These are phyloP conservation scores for Myodes glareolus DNA, from an alignment of 2,113 vertebrate species.

Conservation along the genomic window DNA sequence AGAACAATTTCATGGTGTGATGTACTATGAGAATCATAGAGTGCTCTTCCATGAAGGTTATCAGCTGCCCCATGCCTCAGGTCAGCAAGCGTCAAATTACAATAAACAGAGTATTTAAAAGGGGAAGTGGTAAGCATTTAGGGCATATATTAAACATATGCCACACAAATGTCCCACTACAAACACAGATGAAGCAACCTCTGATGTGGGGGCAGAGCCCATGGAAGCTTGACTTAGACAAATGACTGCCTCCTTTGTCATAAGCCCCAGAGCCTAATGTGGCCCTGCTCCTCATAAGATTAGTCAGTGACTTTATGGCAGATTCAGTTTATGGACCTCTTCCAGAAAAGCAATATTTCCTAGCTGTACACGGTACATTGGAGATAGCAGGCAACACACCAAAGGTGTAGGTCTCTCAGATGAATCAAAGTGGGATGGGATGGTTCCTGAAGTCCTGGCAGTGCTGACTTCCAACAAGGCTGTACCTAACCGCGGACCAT, in stretches of 20 bases:
- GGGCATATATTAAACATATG: background rate
- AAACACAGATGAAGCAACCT: background rate
- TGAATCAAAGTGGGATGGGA: background rate
- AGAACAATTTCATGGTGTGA: background rate
- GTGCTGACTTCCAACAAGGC: background rate
- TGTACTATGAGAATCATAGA: background rate
- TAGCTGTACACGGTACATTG: background rate
- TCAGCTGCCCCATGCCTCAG: no score
- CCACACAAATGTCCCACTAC: background rate
- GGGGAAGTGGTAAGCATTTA: background rate
- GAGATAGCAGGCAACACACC: background rate
- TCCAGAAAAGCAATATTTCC: background rate
- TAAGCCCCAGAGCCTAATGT: background rate
- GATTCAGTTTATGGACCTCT: fast-evolving
- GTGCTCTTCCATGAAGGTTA: background rate
- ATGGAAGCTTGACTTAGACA: no score
- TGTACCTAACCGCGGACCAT: background rate
- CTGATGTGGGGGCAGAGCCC: background rate
- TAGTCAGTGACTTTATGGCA: background rate
- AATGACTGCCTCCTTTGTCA: background rate
- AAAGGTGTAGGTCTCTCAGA: background rate
- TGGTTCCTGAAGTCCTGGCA: background rate
- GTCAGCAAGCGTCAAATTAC: background rate
- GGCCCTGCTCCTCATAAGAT: background rate
- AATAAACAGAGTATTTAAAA: background rate